Evolutionary conservation across 2,113 vertebrate genomes (phyloP).

Genomic region (Malurus melanocephalus): DNA sequence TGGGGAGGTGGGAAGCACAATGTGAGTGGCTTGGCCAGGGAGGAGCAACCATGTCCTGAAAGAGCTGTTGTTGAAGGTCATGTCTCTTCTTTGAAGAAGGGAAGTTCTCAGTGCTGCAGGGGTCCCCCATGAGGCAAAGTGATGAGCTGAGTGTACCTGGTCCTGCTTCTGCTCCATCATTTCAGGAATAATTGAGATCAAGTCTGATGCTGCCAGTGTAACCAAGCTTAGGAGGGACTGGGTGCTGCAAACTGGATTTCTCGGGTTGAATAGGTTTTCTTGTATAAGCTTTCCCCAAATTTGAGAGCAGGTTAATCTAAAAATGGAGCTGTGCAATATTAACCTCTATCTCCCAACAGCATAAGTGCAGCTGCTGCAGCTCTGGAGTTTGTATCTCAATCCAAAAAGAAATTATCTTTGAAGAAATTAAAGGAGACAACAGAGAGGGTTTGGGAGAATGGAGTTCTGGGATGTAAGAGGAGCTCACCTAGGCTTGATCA

Average conservation of each 20-base stretch:
- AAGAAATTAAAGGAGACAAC: not conserved
- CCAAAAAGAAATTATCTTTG: not conserved
- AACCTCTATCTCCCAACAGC: not conserved
- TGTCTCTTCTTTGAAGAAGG: not conserved
- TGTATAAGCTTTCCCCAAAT: not conserved
- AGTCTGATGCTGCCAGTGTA: not conserved
- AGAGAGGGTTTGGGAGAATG: not conserved
- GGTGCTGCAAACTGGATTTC: not conserved
- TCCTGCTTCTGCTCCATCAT: not conserved
- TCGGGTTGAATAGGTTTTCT: not conserved
- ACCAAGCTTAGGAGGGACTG: not conserved
- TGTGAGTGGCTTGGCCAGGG: rapidly evolving
- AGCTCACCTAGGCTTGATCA: not conserved
- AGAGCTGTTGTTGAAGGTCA: not conserved
- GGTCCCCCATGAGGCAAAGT: not conserved
- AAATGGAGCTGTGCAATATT: not conserved
- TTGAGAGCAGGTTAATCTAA: not conserved
- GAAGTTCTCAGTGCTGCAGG: not conserved
- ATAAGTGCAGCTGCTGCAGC: not conserved
- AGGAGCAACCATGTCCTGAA: not conserved
- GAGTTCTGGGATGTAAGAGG: not conserved
- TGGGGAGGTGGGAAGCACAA: rapidly evolving
- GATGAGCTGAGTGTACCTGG: not conserved
- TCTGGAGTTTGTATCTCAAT: not conserved
- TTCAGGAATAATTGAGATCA: not conserved